Conservation (phyloP, 2,888 invertebrate genomes). For the Zaprionus bogoriensis region DNA sequence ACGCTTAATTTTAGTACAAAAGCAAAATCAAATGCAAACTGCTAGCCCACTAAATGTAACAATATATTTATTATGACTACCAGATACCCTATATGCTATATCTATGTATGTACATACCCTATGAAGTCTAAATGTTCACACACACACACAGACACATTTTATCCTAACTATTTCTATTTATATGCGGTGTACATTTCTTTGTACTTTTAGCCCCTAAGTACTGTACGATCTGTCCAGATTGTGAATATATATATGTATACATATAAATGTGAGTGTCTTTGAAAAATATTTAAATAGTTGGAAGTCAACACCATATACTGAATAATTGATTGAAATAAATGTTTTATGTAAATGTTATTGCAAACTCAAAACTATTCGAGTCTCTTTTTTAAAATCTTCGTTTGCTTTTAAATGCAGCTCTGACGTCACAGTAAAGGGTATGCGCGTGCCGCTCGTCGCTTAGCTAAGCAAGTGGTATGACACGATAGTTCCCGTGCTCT, state of each 20-base stretch:
- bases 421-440: neutral
- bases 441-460: neutral
- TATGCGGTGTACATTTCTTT: conserved; percentile 30
- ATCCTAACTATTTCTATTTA: conserved; percentile 25
- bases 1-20: conserved; percentile 80
- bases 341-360: conserved; percentile 75
- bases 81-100: conserved; percentile 1
- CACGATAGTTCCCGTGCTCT: no score
- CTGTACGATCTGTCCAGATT: conserved; percentile 56
- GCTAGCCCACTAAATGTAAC: conserved; percentile 57
- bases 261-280: conserved; percentile 71
- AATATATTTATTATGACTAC: conserved; percentile 57
- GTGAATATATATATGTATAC: conserved; percentile 49
- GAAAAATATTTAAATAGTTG: conserved; percentile 32
- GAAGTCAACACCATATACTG: conserved; percentile 39
- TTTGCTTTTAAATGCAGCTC: neutral
- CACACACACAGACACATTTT: conserved; percentile 25
- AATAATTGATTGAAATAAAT: conserved; percentile 65
- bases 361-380: conserved; percentile 26
- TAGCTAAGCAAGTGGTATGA: no score
- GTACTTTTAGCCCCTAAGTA: conserved; percentile 41
- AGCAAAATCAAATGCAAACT: conserved; percentile 46
- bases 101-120: conserved; percentile 42
- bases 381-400: neutral
- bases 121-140: conserved; percentile 34